These are phyloP conservation scores for Oedothorax gibbosus DNA, from an alignment of 1,140 invertebrate species.

Conservation along the genomic window DNA sequence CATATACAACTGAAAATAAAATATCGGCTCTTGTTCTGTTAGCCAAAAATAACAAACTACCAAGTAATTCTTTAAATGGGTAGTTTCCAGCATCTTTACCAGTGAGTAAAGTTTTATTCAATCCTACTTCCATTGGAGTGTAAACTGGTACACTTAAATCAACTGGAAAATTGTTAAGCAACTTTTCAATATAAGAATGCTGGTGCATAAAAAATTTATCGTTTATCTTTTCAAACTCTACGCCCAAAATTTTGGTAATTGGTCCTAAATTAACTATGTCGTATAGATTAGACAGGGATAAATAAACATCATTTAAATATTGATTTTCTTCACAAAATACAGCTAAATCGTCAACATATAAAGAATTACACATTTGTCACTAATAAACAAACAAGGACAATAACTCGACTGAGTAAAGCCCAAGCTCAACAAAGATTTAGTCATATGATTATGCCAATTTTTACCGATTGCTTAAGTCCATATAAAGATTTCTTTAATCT, in stretches of 20 bases:
- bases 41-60: not conserved
- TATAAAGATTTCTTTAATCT: constrained; percentile 9
- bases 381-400: not conserved
- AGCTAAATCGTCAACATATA: not conserved
- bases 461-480: not conserved
- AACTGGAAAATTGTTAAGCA: not conserved
- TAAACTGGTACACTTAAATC: not conserved
- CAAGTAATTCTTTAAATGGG: constrained; percentile 1
- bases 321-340: not conserved
- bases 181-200: not conserved
- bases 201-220: not conserved
- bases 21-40: constrained; percentile 1
- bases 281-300: not conserved
- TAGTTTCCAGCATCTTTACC: not conserved
- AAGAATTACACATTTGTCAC: not conserved
- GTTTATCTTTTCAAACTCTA: not conserved
- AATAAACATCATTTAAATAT: not conserved
- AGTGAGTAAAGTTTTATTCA: not conserved
- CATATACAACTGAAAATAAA: constrained; percentile 13
- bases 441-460: not conserved
- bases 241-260: too few relatives aligned
- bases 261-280: too few relatives aligned
- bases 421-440: not conserved
- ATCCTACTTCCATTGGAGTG: not conserved
- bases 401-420: not conserved